Percentiles rank a stretch among this genome's conserved stretches.
phyloP scores from a whole-genome alignment of 2,113 vertebrate genomes.

The Xiphophorus couchianus region DNA sequence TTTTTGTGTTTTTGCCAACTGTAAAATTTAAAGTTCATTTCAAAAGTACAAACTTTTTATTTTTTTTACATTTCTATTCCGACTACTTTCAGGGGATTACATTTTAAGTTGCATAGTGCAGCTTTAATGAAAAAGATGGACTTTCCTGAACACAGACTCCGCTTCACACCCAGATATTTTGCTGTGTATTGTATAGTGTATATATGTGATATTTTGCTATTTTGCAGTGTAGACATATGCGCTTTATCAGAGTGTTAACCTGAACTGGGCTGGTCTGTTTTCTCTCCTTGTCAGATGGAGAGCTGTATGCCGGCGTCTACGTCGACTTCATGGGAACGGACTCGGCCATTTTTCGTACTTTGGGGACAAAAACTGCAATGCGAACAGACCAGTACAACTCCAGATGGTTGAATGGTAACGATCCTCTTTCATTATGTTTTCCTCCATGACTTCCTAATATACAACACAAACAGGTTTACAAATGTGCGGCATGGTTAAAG shows the following conservation, averaged over 20 bases:
- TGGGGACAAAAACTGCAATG: slow-evolving; percentile 96
- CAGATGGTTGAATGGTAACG: slow-evolving; percentile 94
- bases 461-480: slow-evolving; percentile 1
- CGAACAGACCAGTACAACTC: slow-evolving; percentile 99
- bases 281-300: slow-evolving; percentile 86
- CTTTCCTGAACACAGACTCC: not conserved
- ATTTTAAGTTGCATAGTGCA: too few species aligned
- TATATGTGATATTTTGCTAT: too few species aligned
- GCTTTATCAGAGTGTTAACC: slow-evolving; percentile 29
- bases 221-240: not conserved
- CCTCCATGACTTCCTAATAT: not conserved
- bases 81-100: too few species aligned
- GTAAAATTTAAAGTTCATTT: too few species aligned
- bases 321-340: slow-evolving; percentile 99
- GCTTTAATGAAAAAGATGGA: not conserved
- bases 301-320: slow-evolving; percentile 96
- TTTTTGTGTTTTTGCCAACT: too few species aligned
- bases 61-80: too few species aligned
- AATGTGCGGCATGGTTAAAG: not conserved
- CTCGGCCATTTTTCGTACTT: slow-evolving; percentile 95
- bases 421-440: slow-evolving; percentile 13
- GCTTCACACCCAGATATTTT: not conserved
- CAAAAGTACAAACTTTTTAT: slow-evolving; percentile 17
- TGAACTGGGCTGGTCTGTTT: slow-evolving; percentile 37
- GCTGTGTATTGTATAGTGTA: too few species aligned